Evolutionary conservation across 2,797 vertebrate genomes (phyloP).

Genomic region (Sciaenops ocellatus): DNA sequence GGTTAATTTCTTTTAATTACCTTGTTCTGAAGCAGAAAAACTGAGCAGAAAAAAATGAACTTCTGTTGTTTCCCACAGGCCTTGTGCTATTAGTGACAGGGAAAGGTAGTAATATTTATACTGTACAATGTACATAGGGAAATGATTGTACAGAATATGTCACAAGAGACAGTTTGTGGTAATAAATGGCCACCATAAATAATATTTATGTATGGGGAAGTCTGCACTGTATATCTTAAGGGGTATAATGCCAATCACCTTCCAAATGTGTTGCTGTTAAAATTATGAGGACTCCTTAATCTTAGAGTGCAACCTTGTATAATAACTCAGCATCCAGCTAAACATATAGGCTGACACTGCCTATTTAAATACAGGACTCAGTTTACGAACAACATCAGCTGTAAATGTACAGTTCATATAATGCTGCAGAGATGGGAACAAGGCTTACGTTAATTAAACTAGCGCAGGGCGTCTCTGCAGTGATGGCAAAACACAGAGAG

Average conservation of each 20-base stretch:
- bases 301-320: slow-evolving; percentile 39
- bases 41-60: not conserved
- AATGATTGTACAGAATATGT: slow-evolving; percentile 24
- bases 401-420: slow-evolving; percentile 55
- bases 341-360: slow-evolving; percentile 67
- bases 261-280: slow-evolving; percentile 37
- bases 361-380: slow-evolving; percentile 56
- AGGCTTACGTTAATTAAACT: slow-evolving; percentile 63
- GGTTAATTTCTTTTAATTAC: slow-evolving; percentile 26
- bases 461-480: slow-evolving; percentile 34
- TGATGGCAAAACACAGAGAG: slow-evolving; percentile 32
- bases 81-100: not conserved
- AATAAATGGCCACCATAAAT: slow-evolving; percentile 42
- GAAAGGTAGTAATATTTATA: slow-evolving; percentile 29
- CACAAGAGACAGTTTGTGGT: slow-evolving; percentile 21
- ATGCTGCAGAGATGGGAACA: slow-evolving; percentile 56
- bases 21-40: slow-evolving; percentile 12
- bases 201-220: slow-evolving; percentile 32
- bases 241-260: slow-evolving; percentile 48
- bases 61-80: not conserved
- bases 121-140: slow-evolving; percentile 41
- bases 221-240: slow-evolving; percentile 25
- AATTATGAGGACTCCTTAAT: slow-evolving; percentile 33
- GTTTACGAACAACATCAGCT: slow-evolving; percentile 65
- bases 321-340: slow-evolving; percentile 56